Evolutionary conservation across 37 sponge, comb jelly and placozoan species (phyloP), one percentile per base, ranked within the genome.

Genomic region (Beroe ovata): DNA sequence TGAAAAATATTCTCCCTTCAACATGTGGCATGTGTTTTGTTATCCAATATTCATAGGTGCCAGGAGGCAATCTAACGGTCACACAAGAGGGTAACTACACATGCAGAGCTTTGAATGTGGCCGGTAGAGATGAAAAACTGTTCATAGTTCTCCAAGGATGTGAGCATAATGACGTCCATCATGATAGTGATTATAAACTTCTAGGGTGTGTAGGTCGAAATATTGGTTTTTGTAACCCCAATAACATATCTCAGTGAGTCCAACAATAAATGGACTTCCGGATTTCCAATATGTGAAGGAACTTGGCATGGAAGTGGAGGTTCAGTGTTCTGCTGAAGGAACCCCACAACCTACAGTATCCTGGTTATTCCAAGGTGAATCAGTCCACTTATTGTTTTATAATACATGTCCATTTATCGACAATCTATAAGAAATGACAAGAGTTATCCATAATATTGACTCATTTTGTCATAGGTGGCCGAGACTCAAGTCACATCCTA

Each of bases 281-380:
- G 36, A 26, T 6, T 14, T 29, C 18, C 36, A 66, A 18, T 66
- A 33, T 66, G 36, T 66, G 3, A 66, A 66, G 69, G 30, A 26
- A 37, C 25, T 32, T 6, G 69, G 69, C 2, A 30, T 11, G 8
- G 33, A 32, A 30, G 19, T 66, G 35, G 69, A 66, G 35, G 36
- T 66, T 29, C 8, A 19, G 36, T 66, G 69, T 30, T 14, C 36
- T 4, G 69, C 69, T 32, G 3, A 34, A 14, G 69, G 69, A 30
- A 33, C 69, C 2, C 69, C 69, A 1, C 8, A 25, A 8, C 69
- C 69, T 34, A 30, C 25, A 26, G 34, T 66, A 26, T 29, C 36
- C 1, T 66, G 69, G 69, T 34, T 18, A 19, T 66, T 66, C 30
- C 16, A 33, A 66, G 69, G 69, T 66, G 69, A n/a, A n/a, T n/a